Evolutionary conservation across 2,888 invertebrate genomes (phyloP).

Genomic region (Gandaritis pyraliata): DNA sequence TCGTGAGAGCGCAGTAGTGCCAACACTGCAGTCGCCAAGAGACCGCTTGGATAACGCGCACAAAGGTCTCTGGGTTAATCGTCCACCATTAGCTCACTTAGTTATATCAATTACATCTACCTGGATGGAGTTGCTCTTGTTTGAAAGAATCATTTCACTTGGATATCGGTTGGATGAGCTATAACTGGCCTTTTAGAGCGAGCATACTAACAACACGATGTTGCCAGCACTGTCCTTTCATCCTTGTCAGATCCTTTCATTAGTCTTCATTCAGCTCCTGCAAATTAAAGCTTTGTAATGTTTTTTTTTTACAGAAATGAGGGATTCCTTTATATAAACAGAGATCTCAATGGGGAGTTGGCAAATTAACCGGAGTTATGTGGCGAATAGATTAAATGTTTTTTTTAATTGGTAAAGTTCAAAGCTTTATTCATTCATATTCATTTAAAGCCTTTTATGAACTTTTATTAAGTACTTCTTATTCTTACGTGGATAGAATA

Average conservation of each 20-base stretch:
- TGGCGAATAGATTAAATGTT: no score
- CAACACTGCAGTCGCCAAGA: slow-evolving; percentile 57
- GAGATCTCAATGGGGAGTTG: no score
- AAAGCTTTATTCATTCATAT: no score
- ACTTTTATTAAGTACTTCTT: no score
- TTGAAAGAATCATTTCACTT: slow-evolving; percentile 3
- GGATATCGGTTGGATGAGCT: neutral
- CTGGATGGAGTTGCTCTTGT: slow-evolving; percentile 24
- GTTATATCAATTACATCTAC: slow-evolving; percentile 51
- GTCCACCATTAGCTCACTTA: slow-evolving; percentile 56
- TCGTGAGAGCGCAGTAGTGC: slow-evolving; percentile 52
- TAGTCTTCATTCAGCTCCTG: neutral
- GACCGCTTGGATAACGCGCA: slow-evolving; percentile 62
- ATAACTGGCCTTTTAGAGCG: neutral
- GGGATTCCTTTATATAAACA: no score
- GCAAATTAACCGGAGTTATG: no score
- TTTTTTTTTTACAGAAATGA: no score
- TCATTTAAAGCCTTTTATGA: no score
- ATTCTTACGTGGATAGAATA: no score
- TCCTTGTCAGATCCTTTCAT: neutral
- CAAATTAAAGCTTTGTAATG: neutral
- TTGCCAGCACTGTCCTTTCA: no score
- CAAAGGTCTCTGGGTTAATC: slow-evolving; percentile 79
- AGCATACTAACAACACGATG: neutral
- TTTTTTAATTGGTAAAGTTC: no score